A percentile compares a stretch with the other conserved stretches of the same genome.
phyloP scores from a whole-genome alignment of 2,113 vertebrate genomes.

The Sorex fumeus region DNA sequence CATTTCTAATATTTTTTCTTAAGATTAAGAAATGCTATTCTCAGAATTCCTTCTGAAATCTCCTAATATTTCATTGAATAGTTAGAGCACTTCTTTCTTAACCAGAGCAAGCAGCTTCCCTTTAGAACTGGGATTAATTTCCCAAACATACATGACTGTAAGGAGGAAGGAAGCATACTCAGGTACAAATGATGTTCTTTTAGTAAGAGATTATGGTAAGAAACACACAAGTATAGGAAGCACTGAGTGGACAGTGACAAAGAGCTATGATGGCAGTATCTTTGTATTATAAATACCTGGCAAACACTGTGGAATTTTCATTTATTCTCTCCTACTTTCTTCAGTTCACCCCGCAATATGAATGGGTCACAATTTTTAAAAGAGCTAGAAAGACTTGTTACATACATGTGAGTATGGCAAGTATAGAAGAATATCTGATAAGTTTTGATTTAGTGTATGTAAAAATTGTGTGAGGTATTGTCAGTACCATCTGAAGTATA shows the following conservation, averaged over 20 bases:
- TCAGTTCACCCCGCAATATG: background rate
- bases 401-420: background rate
- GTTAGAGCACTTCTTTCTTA: background rate
- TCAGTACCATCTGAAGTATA: background rate
- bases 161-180: background rate
- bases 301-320: background rate
- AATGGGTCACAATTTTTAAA: conserved; percentile 39
- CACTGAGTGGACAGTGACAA: conserved; percentile 30
- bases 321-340: conserved; percentile 43
- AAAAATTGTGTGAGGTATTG: conserved; percentile 15
- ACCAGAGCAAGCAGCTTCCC: background rate
- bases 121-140: background rate
- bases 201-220: conserved; percentile 23
- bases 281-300: conserved; percentile 13
- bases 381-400: conserved; percentile 15
- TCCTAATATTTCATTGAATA: background rate
- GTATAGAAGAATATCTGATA: conserved; percentile 16
- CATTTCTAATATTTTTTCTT: background rate
- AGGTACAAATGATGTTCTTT: conserved; percentile 39
- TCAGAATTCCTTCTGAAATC: conserved; percentile 11
- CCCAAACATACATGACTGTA: background rate
- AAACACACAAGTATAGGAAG: background rate
- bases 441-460: conserved; percentile 46
- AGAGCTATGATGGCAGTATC: conserved; percentile 4
- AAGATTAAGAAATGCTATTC: conserved; percentile 24